phyloP scores from a whole-genome alignment of 2,888 invertebrate genomes.

The Bedellia somnulentella region DNA sequence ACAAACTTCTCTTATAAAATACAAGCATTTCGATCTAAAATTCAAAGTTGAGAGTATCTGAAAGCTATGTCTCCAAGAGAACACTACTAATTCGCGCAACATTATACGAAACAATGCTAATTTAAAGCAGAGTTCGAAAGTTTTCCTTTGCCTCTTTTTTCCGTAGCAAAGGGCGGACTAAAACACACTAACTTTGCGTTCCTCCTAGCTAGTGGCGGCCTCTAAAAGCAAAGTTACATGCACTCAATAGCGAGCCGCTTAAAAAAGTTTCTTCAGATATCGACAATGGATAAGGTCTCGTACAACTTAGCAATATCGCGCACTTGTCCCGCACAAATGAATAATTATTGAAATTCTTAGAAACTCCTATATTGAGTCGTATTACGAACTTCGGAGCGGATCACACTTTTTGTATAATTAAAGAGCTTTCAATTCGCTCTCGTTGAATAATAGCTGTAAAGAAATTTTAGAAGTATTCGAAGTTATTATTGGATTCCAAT shows the following conservation, averaged over 20 bases:
- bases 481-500: constrained; percentile 1
- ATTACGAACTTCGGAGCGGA: constrained; percentile 28
- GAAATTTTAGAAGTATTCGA: constrained; percentile 2
- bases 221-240: constrained; percentile 39
- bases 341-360: constrained; percentile 30
- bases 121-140: constrained; percentile 4
- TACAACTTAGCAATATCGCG: constrained; percentile 34
- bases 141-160: constrained; percentile 5
- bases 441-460: constrained; percentile 11
- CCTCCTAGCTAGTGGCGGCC: constrained; percentile 17
- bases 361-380: constrained; percentile 30
- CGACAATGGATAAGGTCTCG: constrained; percentile 23
- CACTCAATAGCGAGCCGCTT: constrained; percentile 29
- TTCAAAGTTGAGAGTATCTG: too few species aligned
- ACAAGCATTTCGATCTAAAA: too few species aligned
- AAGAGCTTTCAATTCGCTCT: constrained; percentile 20
- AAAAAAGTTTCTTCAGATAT: constrained; percentile 27
- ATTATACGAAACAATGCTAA: constrained; percentile 4
- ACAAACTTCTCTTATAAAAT: too few species aligned
- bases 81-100: constrained; percentile 3
- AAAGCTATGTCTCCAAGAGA: too few species aligned
- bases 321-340: constrained; percentile 28
- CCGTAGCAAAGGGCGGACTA: constrained; percentile 16
- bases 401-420: constrained; percentile 29
- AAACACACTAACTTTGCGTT: constrained; percentile 27